Evolutionary conservation across 2,888 invertebrate genomes (phyloP).

Genomic region (Spilosoma lubricipeda): DNA sequence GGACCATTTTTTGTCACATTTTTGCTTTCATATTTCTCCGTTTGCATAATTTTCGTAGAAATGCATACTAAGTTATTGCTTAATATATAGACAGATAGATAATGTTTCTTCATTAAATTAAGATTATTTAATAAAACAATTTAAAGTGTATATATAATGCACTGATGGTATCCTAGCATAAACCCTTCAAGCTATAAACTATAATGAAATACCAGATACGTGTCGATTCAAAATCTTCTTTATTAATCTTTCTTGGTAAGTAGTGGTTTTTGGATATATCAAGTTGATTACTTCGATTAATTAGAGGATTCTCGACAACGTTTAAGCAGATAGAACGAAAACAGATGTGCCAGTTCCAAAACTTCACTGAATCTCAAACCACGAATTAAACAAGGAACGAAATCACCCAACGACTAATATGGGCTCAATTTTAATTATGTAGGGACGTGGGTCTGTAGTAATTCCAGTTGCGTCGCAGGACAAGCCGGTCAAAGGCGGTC

Average conservation of each 20-base stretch:
- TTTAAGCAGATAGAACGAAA: neutral
- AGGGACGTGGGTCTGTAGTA: slow-evolving; percentile 19
- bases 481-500: slow-evolving; percentile 29
- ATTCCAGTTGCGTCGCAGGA: slow-evolving; percentile 16
- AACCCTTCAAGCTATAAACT: neutral
- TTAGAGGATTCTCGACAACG: neutral
- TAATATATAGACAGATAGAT: neutral
- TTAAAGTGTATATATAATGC: neutral
- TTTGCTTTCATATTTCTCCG: no score
- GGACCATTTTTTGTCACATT: no score
- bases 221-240: neutral
- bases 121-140: neutral
- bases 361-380: slow-evolving; percentile 11
- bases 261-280: neutral
- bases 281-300: neutral
- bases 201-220: neutral
- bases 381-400: slow-evolving; percentile 19
- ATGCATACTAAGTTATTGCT: no score
- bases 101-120: neutral
- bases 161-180: neutral
- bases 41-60: no score
- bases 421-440: slow-evolving; percentile 36
- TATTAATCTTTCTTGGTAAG: neutral
- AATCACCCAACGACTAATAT: slow-evolving; percentile 15
- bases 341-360: slow-evolving; percentile 4